Percentiles rank a stretch among this genome's conserved stretches.
These are phyloP conservation scores for Galerucella nymphaeae DNA, from an alignment of 2,888 invertebrate genomes.

Conservation along the genomic window DNA sequence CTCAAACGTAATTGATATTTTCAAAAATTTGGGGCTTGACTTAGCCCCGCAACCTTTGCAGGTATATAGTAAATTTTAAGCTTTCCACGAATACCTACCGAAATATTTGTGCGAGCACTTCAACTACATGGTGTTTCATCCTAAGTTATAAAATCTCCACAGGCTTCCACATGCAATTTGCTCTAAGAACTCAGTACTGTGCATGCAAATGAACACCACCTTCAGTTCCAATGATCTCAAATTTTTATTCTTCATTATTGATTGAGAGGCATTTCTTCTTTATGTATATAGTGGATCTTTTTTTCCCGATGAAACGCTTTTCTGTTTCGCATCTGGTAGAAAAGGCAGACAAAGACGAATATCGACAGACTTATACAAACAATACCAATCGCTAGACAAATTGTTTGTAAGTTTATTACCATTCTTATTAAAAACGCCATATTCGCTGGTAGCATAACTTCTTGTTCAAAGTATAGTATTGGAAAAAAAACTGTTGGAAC, in stretches of 20 bases:
- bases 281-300: constrained; percentile 9
- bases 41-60: no score
- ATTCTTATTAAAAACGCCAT: constrained; percentile 69
- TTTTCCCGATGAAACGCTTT: constrained; percentile 39
- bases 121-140: no score
- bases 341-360: constrained; percentile 40
- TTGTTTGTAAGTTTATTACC: constrained; percentile 66
- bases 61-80: no score
- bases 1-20: no score
- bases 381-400: constrained; percentile 51
- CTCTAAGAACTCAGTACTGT: no score
- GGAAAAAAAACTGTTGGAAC: constrained; percentile 79
- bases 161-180: no score
- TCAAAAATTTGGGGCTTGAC: no score
- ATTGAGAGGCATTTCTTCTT: constrained; percentile 48
- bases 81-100: no score
- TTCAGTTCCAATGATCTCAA: not conserved
- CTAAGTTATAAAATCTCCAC: no score
- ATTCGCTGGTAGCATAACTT: constrained; percentile 70
- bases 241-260: constrained; percentile 12
- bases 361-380: constrained; percentile 43
- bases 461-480: constrained; percentile 83
- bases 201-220: no score
- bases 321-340: constrained; percentile 46
- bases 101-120: no score